Percentiles rank a stretch among this genome's conserved stretches.
phyloP scores from a whole-genome alignment of 2,888 invertebrate species.

The Noctua fimbriata region DNA sequence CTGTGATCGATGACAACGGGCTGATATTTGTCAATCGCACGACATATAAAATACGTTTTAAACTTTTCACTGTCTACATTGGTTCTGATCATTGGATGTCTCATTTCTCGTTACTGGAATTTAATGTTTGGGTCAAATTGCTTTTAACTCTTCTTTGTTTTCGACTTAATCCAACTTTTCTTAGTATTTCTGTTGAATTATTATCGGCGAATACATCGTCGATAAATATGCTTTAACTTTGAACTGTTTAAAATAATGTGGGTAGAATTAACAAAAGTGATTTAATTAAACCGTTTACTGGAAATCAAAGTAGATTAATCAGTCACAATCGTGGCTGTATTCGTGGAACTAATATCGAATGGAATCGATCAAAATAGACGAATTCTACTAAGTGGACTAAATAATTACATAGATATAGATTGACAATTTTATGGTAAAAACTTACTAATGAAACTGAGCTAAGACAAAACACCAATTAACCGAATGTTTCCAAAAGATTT shows the following conservation, averaged over 20 bases:
- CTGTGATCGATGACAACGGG: conserved; percentile 79
- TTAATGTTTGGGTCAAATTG: conserved; percentile 12
- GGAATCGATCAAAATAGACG: not conserved
- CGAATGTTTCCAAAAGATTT: conserved; percentile 9
- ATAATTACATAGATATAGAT: not conserved
- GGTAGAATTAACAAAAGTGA: not conserved
- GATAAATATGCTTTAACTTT: not conserved
- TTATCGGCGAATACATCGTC: not conserved
- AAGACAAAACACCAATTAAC: not conserved
- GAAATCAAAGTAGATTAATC: not conserved
- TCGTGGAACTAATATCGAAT: not conserved
- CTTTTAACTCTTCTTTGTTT: not conserved
- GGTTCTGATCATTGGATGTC: conserved; percentile 31
- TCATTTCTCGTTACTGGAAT: conserved; percentile 30
- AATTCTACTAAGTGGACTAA: not conserved
- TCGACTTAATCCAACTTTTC: too few species aligned
- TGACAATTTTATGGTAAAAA: not conserved
- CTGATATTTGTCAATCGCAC: conserved; percentile 80
- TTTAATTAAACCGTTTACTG: not conserved
- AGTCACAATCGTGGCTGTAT: not conserved
- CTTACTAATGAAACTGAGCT: not conserved
- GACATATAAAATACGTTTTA: conserved; percentile 73
- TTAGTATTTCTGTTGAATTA: not conserved
- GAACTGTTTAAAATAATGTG: not conserved
- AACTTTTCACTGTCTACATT: conserved; percentile 61